A percentile compares a stretch with the other conserved stretches of the same genome.
Evolutionary conservation across 2,888 invertebrate species (phyloP).

Genomic region (Trichogramma dendrolimi): DNA sequence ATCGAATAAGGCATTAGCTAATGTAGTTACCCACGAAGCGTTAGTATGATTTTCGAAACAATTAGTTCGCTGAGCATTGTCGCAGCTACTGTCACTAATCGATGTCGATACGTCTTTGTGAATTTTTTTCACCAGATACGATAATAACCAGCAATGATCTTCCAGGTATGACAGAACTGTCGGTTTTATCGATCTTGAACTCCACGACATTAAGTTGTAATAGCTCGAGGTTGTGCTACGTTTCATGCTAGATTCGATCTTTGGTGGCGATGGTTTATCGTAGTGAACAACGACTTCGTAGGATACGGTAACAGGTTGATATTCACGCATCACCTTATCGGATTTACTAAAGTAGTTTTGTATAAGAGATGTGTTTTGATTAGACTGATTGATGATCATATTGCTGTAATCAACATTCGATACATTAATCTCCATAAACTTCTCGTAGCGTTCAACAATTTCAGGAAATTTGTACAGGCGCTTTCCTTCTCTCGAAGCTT

Average conservation of each 20-base stretch:
- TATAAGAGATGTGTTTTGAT: conserved; percentile 21
- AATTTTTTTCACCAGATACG: conserved; percentile 65
- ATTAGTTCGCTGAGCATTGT: conserved; percentile 55
- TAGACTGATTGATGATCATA: conserved; percentile 8
- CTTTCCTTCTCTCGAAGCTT: conserved; percentile 12
- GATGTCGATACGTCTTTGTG: conserved; percentile 56
- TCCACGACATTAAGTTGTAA: conserved; percentile 31
- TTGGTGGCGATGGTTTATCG: conserved; percentile 3
- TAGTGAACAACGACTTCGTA: conserved; percentile 39
- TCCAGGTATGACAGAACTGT: conserved; percentile 62
- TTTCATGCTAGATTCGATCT: conserved; percentile 6
- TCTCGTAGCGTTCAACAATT: conserved; percentile 38
- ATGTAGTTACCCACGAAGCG: conserved; percentile 53
- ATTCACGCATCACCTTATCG: conserved; percentile 19
- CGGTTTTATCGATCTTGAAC: conserved; percentile 49
- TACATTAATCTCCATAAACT: conserved; percentile 28
- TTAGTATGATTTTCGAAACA: conserved; percentile 61
- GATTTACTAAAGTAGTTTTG: conserved; percentile 28
- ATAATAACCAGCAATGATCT: conserved; percentile 65
- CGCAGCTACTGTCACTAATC: conserved; percentile 58
- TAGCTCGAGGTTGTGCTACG: conserved; percentile 12
- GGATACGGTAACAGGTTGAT: conserved; percentile 28
- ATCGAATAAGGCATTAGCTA: conserved; percentile 55
- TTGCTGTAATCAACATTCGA: conserved; percentile 9
- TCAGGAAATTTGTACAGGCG: conserved; percentile 33